Evolutionary conservation across 1,140 invertebrate genomes (phyloP).

Genomic region (Drosophila kurseongensis): DNA sequence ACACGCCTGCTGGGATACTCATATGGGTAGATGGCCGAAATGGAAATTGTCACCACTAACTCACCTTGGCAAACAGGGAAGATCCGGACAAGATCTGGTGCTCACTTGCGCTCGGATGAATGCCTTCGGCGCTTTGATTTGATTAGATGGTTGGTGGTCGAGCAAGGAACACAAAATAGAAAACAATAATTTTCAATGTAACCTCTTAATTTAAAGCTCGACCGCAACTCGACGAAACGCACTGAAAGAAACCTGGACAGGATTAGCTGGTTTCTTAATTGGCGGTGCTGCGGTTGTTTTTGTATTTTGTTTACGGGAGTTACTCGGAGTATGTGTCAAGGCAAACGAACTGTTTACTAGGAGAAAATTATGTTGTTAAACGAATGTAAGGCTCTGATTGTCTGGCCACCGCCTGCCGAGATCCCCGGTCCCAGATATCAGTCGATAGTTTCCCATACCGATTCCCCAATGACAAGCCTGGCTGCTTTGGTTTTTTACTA

Average conservation of each 20-base stretch:
- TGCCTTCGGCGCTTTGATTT: neutral
- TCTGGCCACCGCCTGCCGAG: constrained; percentile 17
- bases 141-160: neutral
- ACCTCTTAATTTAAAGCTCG: constrained; percentile 36
- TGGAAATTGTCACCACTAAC: neutral
- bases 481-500: constrained; percentile 46
- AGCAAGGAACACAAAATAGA: constrained; percentile 9
- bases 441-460: neutral
- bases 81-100: neutral
- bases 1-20: constrained; percentile 17
- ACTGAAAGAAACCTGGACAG: constrained; percentile 26
- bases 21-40: neutral
- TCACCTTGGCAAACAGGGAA: constrained; percentile 1
- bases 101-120: neutral
- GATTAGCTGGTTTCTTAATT: constrained; percentile 28
- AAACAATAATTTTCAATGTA: constrained; percentile 46
- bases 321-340: constrained; percentile 37
- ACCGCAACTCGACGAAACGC: constrained; percentile 5
- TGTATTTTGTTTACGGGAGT: constrained; percentile 31
- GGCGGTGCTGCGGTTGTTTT: constrained; percentile 30
- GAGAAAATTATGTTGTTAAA: constrained; percentile 33
- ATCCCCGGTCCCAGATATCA: neutral
- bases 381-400: constrained; percentile 8
- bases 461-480: constrained; percentile 22
- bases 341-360: constrained; percentile 45